phyloP scores from a whole-genome alignment of 2,113 vertebrate genomes.

The Pseudonaja textilis region DNA sequence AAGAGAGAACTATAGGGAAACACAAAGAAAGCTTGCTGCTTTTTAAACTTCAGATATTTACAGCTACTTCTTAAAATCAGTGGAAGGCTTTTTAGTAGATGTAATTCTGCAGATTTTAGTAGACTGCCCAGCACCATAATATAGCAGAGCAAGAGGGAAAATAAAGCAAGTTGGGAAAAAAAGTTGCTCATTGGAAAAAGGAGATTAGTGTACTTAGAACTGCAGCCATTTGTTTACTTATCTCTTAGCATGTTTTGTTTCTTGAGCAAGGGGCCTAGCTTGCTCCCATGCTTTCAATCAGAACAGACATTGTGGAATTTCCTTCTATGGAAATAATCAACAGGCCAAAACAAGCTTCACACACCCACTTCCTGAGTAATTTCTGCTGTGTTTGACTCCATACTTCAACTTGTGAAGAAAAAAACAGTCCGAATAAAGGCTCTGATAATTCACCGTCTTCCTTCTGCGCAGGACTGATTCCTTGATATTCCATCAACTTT shows the following conservation, averaged over 20 bases:
- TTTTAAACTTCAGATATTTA: conserved; percentile 44
- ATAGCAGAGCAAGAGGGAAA: conserved; percentile 25
- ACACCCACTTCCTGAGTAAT: conserved; percentile 40
- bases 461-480: conserved; percentile 1
- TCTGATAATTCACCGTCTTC: background rate
- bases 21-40: conserved; percentile 1
- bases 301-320: conserved; percentile 39
- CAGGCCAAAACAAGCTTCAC: background rate
- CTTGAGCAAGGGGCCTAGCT: background rate
- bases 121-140: conserved; percentile 31
- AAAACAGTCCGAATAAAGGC: conserved; percentile 6
- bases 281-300: conserved; percentile 13
- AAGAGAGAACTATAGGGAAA: background rate
- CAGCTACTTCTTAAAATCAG: conserved; percentile 40
- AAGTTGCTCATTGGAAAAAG: conserved; percentile 6
- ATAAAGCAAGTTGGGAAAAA: conserved; percentile 10
- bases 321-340: conserved; percentile 47
- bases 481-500: conserved; percentile 25
- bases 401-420: background rate
- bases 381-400: conserved; percentile 5
- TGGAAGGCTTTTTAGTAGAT: conserved; percentile 27
- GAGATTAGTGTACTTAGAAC: conserved; percentile 14
- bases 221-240: conserved; percentile 46
- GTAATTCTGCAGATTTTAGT: conserved; percentile 33
- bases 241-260: conserved; percentile 17